Percentiles rank a stretch among this genome's conserved stretches.
phyloP scores from a whole-genome alignment of 2,113 vertebrate species.

The Dromas ardeola region DNA sequence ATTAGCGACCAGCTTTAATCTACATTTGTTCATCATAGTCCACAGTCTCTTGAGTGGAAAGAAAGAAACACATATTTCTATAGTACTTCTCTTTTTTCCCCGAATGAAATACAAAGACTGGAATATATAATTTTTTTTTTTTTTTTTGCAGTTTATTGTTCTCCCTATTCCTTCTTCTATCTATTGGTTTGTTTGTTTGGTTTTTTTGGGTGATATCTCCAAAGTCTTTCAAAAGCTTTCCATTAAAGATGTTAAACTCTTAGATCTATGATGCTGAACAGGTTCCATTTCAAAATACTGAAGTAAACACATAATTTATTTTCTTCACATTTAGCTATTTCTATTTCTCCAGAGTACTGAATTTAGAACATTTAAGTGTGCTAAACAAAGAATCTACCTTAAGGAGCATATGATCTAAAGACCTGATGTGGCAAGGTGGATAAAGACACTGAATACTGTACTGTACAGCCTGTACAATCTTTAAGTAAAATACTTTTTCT shows the following conservation, averaged over 20 bases:
- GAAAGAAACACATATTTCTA: neutral
- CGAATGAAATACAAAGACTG: neutral
- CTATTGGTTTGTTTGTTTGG: too few relatives aligned
- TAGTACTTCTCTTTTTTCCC: neutral
- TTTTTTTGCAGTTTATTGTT: neutral
- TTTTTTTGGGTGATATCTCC: neutral
- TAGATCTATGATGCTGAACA: neutral
- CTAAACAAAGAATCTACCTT: neutral
- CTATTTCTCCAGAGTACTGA: neutral
- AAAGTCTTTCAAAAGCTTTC: neutral
- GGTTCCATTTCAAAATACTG: neutral
- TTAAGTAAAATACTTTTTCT: rapidly evolving
- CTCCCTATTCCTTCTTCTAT: neutral
- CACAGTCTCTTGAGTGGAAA: neutral
- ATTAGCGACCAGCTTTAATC: neutral
- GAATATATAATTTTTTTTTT: neutral
- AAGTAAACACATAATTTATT: neutral
- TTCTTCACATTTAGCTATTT: neutral
- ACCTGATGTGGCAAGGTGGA: neutral
- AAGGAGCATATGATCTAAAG: neutral
- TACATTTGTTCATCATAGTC: neutral
- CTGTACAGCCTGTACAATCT: neutral
- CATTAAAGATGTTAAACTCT: neutral
- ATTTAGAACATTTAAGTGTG: neutral
- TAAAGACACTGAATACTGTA: neutral